Conservation (phyloP, 1,140 invertebrate species). For the Dolichoris vasculosae region DNA sequence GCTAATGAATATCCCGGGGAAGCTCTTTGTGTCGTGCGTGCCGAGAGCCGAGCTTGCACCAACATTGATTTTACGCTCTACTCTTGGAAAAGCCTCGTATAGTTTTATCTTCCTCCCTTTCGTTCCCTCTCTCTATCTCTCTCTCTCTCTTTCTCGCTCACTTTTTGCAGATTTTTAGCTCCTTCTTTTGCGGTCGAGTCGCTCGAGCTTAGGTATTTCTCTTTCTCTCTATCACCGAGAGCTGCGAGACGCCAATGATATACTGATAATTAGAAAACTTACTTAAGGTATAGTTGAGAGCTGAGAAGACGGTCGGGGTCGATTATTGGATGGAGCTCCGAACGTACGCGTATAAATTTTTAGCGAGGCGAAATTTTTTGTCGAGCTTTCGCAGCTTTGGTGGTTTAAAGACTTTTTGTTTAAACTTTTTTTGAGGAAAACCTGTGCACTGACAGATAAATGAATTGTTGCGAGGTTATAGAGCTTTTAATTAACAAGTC, state of each 20-base stretch:
- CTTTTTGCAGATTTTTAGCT: background rate
- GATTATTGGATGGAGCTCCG: slow-evolving; percentile 33
- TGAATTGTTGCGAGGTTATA: background rate
- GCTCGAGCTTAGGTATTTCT: background rate
- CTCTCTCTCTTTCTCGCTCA: background rate
- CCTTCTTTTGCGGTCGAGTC: background rate
- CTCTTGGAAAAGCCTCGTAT: background rate
- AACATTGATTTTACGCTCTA: slow-evolving; percentile 43
- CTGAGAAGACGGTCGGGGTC: background rate
- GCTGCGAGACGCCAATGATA: slow-evolving; percentile 40
- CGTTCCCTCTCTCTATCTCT: background rate
- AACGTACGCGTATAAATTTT: slow-evolving; percentile 9
- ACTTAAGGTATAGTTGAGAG: slow-evolving; percentile 42
- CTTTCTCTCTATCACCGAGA: background rate
- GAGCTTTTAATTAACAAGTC: slow-evolving; percentile 1
- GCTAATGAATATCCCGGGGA: slow-evolving; percentile 32
- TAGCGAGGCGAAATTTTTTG: background rate
- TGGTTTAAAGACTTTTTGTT: background rate
- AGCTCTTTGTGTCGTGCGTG: slow-evolving; percentile 29
- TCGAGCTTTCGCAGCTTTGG: background rate
- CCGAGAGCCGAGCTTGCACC: background rate
- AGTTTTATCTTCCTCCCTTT: background rate
- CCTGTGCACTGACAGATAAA: background rate
- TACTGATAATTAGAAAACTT: slow-evolving; percentile 53
- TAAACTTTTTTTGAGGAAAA: background rate